phyloP scores from a whole-genome alignment of 53 echinoderm and acorn worm species.

The Luidia sarsii region DNA sequence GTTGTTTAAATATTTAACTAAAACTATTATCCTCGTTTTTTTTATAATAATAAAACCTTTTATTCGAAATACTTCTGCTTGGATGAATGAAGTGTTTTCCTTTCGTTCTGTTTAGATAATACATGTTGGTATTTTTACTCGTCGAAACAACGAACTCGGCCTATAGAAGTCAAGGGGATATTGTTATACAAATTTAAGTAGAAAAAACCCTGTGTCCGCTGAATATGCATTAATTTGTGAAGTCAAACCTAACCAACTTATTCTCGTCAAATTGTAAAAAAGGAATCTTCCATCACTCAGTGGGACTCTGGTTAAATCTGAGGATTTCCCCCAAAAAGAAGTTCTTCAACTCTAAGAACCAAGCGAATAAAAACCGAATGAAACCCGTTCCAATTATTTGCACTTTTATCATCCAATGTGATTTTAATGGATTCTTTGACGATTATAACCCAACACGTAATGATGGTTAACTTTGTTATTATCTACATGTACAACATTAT shows the following conservation, averaged over 20 bases:
- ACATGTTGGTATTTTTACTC: too few relatives aligned
- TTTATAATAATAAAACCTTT: too few relatives aligned
- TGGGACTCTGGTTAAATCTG: constrained; percentile 7
- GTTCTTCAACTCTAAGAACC: constrained; percentile 7
- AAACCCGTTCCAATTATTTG: constrained; percentile 41
- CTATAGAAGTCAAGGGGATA: too few relatives aligned
- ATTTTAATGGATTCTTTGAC: constrained; percentile 45
- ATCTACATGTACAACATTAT: constrained; percentile 58
- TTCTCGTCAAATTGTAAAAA: background rate
- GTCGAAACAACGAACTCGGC: too few relatives aligned
- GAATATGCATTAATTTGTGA: constrained; percentile 19
- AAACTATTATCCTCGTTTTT: too few relatives aligned
- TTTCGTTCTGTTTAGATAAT: too few relatives aligned
- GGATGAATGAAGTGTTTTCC: too few relatives aligned
- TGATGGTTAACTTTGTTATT: constrained; percentile 35
- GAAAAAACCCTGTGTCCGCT: constrained; percentile 35
- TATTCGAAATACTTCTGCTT: too few relatives aligned
- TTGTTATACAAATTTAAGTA: constrained; percentile 24
- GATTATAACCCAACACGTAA: constrained; percentile 53
- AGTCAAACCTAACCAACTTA: background rate
- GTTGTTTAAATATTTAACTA: too few relatives aligned
- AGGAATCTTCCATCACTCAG: too few relatives aligned
- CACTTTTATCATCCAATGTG: constrained; percentile 42
- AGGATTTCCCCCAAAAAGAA: too few relatives aligned
- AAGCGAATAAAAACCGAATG: constrained; percentile 4